Conservation (phyloP, 1,140 invertebrate genomes). For the Wiebesia pumilae region DNA sequence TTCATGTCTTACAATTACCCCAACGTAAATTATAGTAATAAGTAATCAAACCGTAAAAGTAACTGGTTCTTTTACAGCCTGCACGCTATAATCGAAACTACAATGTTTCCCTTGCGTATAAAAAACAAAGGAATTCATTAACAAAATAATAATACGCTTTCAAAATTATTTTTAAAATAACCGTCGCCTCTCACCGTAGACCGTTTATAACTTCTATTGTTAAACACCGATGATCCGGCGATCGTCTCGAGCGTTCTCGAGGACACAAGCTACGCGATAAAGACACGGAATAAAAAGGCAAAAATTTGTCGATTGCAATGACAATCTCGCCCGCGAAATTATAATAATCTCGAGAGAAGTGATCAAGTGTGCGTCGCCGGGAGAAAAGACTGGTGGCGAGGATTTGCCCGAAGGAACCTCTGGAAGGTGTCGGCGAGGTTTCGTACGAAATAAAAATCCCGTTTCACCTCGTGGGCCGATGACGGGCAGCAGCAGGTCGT, state of each 20-base stretch:
- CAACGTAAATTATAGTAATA: conserved; percentile 19
- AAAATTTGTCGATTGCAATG: no score
- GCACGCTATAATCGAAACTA: conserved; percentile 20
- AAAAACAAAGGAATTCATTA: neutral
- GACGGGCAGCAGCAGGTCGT: no score
- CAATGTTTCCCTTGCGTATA: neutral
- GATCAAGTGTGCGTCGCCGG: no score
- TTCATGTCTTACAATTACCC: neutral
- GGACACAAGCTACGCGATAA: neutral
- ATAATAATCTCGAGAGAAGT: no score
- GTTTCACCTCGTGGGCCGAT: no score
- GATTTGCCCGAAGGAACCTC: no score
- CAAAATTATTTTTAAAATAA: neutral
- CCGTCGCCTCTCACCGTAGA: neutral
- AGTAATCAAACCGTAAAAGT: conserved; percentile 28
- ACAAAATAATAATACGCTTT: neutral
- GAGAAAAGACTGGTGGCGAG: no score
- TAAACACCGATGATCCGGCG: neutral
- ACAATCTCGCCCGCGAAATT: no score
- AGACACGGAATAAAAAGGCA: neutral
- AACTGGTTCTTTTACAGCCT: conserved; percentile 14
- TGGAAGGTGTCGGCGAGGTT: no score
- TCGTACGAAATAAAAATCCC: no score
- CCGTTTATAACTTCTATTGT: neutral
- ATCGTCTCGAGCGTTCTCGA: neutral